Base-by-base conservation (phyloP, 2,113 vertebrate species). In the Periophthalmodon schlosseri region DNA sequence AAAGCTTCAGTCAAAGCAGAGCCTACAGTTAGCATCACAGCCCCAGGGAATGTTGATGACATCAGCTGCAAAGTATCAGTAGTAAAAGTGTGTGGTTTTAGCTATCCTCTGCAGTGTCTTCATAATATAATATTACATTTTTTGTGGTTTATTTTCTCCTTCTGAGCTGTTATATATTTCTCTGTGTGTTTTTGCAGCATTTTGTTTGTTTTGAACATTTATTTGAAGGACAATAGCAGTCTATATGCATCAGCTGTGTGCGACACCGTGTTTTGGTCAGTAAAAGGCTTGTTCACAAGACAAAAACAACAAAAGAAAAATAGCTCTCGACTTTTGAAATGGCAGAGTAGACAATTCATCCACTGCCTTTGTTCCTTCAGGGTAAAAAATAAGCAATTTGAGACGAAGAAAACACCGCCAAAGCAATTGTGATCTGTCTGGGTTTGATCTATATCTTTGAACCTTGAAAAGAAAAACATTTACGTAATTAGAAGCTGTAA, bases 351-450 rank as follows among this genome's bases (percentile, higher is more conserved):
- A 72, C 33, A 1, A 80, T 79, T 76, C 60, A 56, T 72, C 60
- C 66, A 20, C 47, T 79, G 66, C 68, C 69, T 85, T 87, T 86
- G 84, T 89, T 87, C 73, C 64, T 73, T 23, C 4, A 15, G 46
- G 65, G 79, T 69, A 84, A 76, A 78, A 84, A 88, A 85, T 66
- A 76, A 81, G 76, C 77, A 79, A 87, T 87, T 88, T 84, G 58
- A 68, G 70, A 20, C 61, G 68, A 84, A 80, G 28, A 69, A 52
- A 86, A 63, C 15, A 63, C 24, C 18, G 23, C 28, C 24, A 63
- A 63, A 63, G 23, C 57, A 15, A 28, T 28, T 63, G 60, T 63
- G 28, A 28, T 60, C 57, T 24, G 60, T 18, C 28, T 18, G 28
- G 24, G 15, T 63, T 63, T 63, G 14, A 63, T 34, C 60, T 34